phyloP scores from a whole-genome alignment of 2,888 invertebrate genomes.

The Caenorhabditis sp. region DNA sequence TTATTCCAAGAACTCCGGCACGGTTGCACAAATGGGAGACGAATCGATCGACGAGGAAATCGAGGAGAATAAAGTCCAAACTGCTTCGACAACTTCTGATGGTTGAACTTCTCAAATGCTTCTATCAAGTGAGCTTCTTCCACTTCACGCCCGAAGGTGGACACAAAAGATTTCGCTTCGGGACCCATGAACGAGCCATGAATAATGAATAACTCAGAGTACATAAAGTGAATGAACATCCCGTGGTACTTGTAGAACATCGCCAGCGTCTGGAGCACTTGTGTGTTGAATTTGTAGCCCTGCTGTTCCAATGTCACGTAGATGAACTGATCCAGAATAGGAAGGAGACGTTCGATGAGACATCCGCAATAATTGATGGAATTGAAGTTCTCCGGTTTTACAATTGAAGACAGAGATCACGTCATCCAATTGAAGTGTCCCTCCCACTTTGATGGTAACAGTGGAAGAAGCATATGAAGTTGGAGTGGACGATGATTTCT shows the following conservation, averaged over 20 bases:
- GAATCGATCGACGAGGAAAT: constrained; percentile 74
- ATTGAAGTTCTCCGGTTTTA: no score
- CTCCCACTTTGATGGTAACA: no score
- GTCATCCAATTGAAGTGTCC: no score
- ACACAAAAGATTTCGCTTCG: constrained; percentile 42
- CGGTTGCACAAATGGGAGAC: no score
- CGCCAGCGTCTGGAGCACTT: constrained; percentile 66
- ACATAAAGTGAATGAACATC: constrained; percentile 69
- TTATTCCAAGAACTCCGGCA: constrained; percentile 87
- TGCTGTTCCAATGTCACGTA: constrained; percentile 71
- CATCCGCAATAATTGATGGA: constrained; percentile 68
- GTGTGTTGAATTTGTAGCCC: constrained; percentile 45
- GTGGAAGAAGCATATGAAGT: no score
- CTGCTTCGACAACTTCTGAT: constrained; percentile 69
- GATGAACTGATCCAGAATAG: constrained; percentile 72
- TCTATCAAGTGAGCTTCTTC: constrained; percentile 68
- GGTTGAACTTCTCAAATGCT: constrained; percentile 62
- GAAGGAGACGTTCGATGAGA: constrained; percentile 68
- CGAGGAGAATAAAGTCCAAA: constrained; percentile 75
- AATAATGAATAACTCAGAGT: constrained; percentile 66
- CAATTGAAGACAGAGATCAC: no score
- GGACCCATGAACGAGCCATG: constrained; percentile 60
- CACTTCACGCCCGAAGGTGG: constrained; percentile 19
- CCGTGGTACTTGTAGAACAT: constrained; percentile 78
- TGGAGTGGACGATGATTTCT: no score